A percentile compares a stretch with the other conserved stretches of the same genome.
phyloP scores from a whole-genome alignment of 2,797 vertebrate genomes.

The Eutrigla gurnardus region DNA sequence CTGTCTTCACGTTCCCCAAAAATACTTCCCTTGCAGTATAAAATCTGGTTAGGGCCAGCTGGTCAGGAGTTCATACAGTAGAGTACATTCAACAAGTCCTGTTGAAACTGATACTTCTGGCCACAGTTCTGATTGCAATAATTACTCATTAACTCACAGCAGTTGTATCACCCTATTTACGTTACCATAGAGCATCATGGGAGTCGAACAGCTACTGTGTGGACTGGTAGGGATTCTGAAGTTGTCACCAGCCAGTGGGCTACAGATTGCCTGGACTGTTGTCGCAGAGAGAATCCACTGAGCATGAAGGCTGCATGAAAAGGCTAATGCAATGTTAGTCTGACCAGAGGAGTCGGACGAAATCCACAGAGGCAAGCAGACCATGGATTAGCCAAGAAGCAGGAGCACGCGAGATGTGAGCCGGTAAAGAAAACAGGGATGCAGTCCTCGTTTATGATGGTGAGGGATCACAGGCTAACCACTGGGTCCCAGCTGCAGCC shows the following conservation, averaged over 20 bases:
- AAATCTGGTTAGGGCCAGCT: conserved; percentile 60
- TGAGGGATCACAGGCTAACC: conserved; percentile 75
- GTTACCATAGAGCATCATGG: conserved; percentile 37
- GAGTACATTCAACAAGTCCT: conserved; percentile 57
- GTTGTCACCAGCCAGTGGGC: conserved; percentile 48
- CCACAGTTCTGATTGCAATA: conserved; percentile 51
- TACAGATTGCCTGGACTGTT: conserved; percentile 54
- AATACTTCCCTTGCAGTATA: conserved; percentile 71
- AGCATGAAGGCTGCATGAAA: conserved; percentile 56
- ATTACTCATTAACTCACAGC: conserved; percentile 50
- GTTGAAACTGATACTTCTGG: conserved; percentile 54
- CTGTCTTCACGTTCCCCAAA: conserved; percentile 52
- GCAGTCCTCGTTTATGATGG: conserved; percentile 58
- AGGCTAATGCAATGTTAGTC: conserved; percentile 51
- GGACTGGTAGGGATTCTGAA: conserved; percentile 31
- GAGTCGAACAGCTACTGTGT: conserved; percentile 47
- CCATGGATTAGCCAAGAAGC: conserved; percentile 62
- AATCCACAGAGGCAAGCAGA: conserved; percentile 67
- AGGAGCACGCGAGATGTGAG: conserved; percentile 56
- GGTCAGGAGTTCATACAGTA: conserved; percentile 53
- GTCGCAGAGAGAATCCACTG: conserved; percentile 52
- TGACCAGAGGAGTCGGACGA: conserved; percentile 39
- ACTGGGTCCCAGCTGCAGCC: conserved; percentile 87
- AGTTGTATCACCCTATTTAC: conserved; percentile 34
- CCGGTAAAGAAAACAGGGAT: conserved; percentile 46